Percentiles rank a stretch among this genome's conserved stretches.
Evolutionary conservation across 2,888 invertebrate species (phyloP).

Genomic region (Philereme vetulata): DNA sequence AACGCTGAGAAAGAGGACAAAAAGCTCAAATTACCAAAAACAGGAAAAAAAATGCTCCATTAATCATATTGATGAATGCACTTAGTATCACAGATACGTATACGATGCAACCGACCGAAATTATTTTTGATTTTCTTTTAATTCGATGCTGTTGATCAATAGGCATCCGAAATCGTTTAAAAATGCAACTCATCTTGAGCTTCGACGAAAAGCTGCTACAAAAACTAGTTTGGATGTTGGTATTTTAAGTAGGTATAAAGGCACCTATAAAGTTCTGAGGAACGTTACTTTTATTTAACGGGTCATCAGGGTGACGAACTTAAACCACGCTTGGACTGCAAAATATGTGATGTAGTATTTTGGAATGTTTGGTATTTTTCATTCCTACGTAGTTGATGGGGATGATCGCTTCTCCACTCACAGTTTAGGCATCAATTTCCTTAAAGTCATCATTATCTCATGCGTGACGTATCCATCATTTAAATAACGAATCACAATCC

Average conservation of each 20-base stretch:
- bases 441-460: constrained; percentile 12
- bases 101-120: constrained; percentile 46
- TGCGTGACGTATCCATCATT: constrained; percentile 27
- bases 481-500: constrained; percentile 36
- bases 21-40: constrained; percentile 60
- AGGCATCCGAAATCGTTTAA: constrained; percentile 56
- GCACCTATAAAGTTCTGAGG: constrained; percentile 26
- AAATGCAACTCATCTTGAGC: constrained; percentile 49
- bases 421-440: constrained; percentile 10
- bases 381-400: constrained; percentile 3
- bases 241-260: constrained; percentile 33
- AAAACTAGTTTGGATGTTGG: constrained; percentile 35
- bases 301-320: constrained; percentile 30
- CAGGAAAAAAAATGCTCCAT: constrained; percentile 58
- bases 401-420: constrained; percentile 2
- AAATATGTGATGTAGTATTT: constrained; percentile 9
- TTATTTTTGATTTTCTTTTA: constrained; percentile 55
- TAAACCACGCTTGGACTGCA: constrained; percentile 15
- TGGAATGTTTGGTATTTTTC: constrained; percentile 11
- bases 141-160: constrained; percentile 50
- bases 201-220: constrained; percentile 35
- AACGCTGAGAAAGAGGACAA: constrained; percentile 49
- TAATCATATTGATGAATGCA: constrained; percentile 77
- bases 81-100: constrained; percentile 59
- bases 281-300: constrained; percentile 30